A percentile compares a stretch with the other conserved stretches of the same genome.
phyloP scores from a whole-genome alignment of 1,140 invertebrate species.

The Plectrocnemia conspersa region DNA sequence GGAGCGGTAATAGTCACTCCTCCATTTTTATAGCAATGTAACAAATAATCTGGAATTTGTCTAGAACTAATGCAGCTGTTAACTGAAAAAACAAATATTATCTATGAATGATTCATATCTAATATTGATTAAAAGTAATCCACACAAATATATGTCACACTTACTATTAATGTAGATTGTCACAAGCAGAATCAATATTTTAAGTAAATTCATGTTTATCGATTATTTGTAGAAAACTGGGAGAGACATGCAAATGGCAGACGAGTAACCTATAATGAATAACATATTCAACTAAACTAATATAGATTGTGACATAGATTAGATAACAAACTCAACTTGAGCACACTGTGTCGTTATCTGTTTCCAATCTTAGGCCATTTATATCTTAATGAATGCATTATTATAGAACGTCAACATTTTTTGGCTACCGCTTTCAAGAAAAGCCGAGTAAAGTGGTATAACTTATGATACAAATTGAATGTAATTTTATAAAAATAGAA shows the following conservation, averaged over 20 bases:
- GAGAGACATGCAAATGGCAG: neutral
- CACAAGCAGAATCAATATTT: neutral
- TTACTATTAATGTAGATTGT: neutral
- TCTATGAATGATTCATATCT: neutral
- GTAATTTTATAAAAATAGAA: neutral
- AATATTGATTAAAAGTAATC: neutral
- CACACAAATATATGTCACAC: no score
- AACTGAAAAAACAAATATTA: slow-evolving; percentile 1
- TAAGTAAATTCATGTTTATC: neutral
- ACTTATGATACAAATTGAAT: neutral
- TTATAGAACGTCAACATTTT: no score
- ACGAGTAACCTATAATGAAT: neutral
- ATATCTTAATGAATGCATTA: no score
- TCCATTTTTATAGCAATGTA: slow-evolving; percentile 30
- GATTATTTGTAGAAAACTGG: no score
- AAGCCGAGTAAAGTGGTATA: neutral
- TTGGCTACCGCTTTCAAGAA: no score
- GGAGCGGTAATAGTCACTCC: slow-evolving; percentile 21
- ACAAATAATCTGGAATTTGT: slow-evolving; percentile 29
- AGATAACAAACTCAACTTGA: slow-evolving; percentile 14
- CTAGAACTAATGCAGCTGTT: slow-evolving; percentile 17
- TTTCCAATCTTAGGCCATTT: no score
- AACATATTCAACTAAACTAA: slow-evolving; percentile 3
- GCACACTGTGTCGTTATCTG: no score
- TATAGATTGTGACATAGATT: neutral